Percentiles rank a stretch among this genome's conserved stretches.
phyloP scores from a whole-genome alignment of 2,888 invertebrate species.

The Crocallis elinguaria region DNA sequence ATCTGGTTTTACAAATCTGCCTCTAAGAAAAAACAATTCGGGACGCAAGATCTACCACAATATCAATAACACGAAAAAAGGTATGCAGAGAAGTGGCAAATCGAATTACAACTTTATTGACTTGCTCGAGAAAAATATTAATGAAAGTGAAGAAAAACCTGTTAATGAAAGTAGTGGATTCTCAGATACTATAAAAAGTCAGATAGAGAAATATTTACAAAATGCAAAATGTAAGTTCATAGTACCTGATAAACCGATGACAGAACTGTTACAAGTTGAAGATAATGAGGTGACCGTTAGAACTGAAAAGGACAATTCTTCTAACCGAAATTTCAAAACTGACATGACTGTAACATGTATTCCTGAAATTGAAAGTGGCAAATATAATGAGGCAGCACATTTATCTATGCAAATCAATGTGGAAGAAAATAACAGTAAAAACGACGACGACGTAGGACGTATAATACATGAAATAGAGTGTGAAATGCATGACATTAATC shows the following conservation, averaged over 20 bases:
- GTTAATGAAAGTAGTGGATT: slow-evolving; percentile 50
- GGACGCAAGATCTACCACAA: slow-evolving; percentile 2
- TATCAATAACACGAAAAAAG: slow-evolving; percentile 7
- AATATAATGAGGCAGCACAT: not conserved
- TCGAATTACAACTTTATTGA: slow-evolving; percentile 64
- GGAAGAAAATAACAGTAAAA: slow-evolving; percentile 3
- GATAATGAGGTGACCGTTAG: not conserved
- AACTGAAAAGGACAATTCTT: not conserved
- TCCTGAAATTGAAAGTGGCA: not conserved
- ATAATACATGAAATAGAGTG: not conserved
- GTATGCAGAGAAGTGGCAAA: slow-evolving; percentile 27
- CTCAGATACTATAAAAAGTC: slow-evolving; percentile 60
- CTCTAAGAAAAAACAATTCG: not conserved
- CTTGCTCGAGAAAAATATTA: slow-evolving; percentile 53
- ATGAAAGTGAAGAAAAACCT: slow-evolving; percentile 42
- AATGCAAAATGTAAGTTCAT: slow-evolving; percentile 39
- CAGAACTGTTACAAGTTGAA: slow-evolving; percentile 36
- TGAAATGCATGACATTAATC: not conserved
- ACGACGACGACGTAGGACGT: not conserved
- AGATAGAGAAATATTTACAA: slow-evolving; percentile 60
- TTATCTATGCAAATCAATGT: not conserved
- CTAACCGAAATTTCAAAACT: not conserved
- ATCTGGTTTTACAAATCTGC: not conserved
- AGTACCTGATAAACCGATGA: slow-evolving; percentile 31
- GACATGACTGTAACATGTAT: not conserved